Base-by-base conservation (phyloP, 2,888 invertebrate genomes). In the Bruchidius siliquastri region DNA sequence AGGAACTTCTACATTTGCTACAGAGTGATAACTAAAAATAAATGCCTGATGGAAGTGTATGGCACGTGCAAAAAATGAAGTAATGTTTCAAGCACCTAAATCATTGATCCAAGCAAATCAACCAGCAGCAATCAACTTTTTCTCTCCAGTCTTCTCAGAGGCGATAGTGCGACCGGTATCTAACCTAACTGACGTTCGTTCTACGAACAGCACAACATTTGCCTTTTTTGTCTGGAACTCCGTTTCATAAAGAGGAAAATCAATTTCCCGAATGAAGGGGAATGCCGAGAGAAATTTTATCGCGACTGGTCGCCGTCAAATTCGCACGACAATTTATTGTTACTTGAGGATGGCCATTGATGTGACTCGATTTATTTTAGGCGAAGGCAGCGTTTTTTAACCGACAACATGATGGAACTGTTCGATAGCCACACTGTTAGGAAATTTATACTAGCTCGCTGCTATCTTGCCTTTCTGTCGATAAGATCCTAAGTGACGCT, bases 291-390 rank as follows among this genome's bases (percentile, higher is more conserved):
- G 49, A 71, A 76, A 73, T 75, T 75, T 76, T 75, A 75, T 77
- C 73, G 71, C 70, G 72, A 73, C 70, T 75, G 71, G 49, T 49
- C 49, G 49, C 8, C 49, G 72, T 74, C 74, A 76, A 76, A 73
- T 75, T 74, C 74, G 68, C 73, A 74, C 74, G 71, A 75, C 67
- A 69, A 72, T 66, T 72, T 73, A 73, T 77, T 72, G 75, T 76
- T 69, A 74, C 73, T 74, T 71, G 72, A 72, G 67, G 72, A 77
- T 76, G 73, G 75, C 71, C 75, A 75, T 73, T 73, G 74, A 75
- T 75, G 75, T 71, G 73, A 72, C 74, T 74, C 49, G 49, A 49
- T 49, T 49, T 49, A 49, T 49, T 49, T 49, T 49, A 3, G 13
- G 49, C 49, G 8, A 49, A 18, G 49, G 49, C 49, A 49, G 49